Evolutionary conservation across 2,888 invertebrate species (phyloP), one percentile per base, ranked within the genome.

Genomic region (Agonopterix arenella): DNA sequence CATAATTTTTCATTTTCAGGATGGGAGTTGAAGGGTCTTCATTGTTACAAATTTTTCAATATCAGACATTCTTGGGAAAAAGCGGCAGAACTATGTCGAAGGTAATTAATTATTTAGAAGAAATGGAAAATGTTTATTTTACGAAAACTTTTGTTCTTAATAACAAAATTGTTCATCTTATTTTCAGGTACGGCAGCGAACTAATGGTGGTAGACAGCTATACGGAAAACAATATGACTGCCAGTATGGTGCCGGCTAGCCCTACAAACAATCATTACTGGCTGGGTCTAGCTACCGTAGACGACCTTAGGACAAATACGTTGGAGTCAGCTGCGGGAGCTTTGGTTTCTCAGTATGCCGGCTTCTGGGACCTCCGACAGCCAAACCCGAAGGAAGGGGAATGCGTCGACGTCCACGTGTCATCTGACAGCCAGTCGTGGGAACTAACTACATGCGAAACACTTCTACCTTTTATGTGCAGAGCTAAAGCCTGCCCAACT

Each of bases 31-130:
- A 93, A 93, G 88, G 97, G 97, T 72, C 93, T 97, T 71, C 93
- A 96, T 85, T 97, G 97, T 90, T 97, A 97, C 90, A 97, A 96
- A 92, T 97, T 96, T 90, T 97, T 97, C 90, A 96, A 96, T 88
- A 97, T 97, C 78, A 94, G 94, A 83, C 97, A 97, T 91, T 97
- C 97, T 60, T 97, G 97, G 97, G 96, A 96, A 89, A 97, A 96
- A 90, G 96, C 97, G 63, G 97, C 96, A 59, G 96, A 97, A 90
- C 91, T 97, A 86, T 97, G 97, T 91, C 94, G 96, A 91, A 96
- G 97, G 97, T 97, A 90, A 91, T 89, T 81, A 40, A 40, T 40
- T 40, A 40, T 40, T 40, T 40, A 40, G n/a, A 9, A 8, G 9
- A 43, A 45, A 36, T 9, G 8, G 18, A 50, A 48, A 46, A 36